Evolutionary conservation across 2,113 vertebrate species (phyloP).

Genomic region (Colius striatus): DNA sequence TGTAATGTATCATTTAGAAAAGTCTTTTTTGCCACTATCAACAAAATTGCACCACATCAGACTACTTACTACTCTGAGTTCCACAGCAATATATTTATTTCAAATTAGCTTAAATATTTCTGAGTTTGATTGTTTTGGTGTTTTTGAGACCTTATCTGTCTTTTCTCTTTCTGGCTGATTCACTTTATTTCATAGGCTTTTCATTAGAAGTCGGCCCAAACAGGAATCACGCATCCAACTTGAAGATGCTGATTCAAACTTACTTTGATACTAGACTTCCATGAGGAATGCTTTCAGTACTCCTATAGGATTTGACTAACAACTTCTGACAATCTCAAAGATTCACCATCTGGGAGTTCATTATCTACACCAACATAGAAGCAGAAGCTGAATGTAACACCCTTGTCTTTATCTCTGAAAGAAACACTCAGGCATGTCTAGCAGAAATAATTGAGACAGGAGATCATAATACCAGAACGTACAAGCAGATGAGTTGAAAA

Average conservation of each 20-base stretch:
- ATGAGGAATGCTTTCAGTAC: slow-evolving; percentile 49
- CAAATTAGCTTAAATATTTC: background rate
- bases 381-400: slow-evolving; percentile 39
- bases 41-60: background rate
- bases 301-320: slow-evolving; percentile 65
- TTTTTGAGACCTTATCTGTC: background rate
- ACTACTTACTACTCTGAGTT: background rate
- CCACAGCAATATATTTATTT: background rate
- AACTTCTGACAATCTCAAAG: slow-evolving; percentile 61
- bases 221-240: background rate
- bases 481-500: slow-evolving; percentile 35
- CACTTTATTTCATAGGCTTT: background rate
- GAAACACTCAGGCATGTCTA: slow-evolving; percentile 60
- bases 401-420: slow-evolving; percentile 57
- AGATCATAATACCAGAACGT: slow-evolving; percentile 30
- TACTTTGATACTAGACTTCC: slow-evolving; percentile 61
- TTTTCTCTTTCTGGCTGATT: background rate
- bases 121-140: background rate
- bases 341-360: slow-evolving; percentile 68
- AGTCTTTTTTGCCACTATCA: background rate
- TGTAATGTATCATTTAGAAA: background rate
- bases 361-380: slow-evolving; percentile 41
- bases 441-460: slow-evolving; percentile 70
- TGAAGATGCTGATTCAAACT: slow-evolving; percentile 61
- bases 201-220: background rate